phyloP scores from a whole-genome alignment of 2,888 invertebrate species.

The Drosophila parthenogenetica region DNA sequence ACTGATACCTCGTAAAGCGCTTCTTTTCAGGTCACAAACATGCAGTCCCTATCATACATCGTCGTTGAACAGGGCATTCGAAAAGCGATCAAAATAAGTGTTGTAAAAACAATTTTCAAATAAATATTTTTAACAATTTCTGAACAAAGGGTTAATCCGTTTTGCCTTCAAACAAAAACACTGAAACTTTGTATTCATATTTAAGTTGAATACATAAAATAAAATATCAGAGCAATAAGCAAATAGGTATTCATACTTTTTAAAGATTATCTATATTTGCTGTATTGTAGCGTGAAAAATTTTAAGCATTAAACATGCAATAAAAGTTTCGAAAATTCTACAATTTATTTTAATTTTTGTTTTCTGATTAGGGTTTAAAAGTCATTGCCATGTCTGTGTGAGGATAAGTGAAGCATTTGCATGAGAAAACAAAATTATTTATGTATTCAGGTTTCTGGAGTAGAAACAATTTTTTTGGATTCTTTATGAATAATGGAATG shows the following conservation, averaged over 20 bases:
- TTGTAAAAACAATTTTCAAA: slow-evolving; percentile 4
- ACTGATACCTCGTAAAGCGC: not conserved
- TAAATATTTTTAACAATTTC: not conserved
- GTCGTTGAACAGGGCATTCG: not conserved
- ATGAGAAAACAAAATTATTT: slow-evolving; percentile 10
- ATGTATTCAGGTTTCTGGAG: slow-evolving; percentile 46
- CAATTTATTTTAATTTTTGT: slow-evolving; percentile 17
- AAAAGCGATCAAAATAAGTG: slow-evolving; percentile 1
- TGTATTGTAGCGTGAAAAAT: slow-evolving; percentile 12
- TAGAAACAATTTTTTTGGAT: slow-evolving; percentile 26
- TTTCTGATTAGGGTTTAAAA: slow-evolving; percentile 21
- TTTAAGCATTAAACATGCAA: slow-evolving; percentile 9
- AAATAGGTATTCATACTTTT: slow-evolving; percentile 31
- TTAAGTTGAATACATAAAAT: not conserved
- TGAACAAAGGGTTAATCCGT: slow-evolving; percentile 19
- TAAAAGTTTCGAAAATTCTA: slow-evolving; percentile 14
- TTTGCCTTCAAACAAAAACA: slow-evolving; percentile 22
- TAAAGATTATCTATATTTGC: slow-evolving; percentile 14
- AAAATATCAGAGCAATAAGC: slow-evolving; percentile 18
- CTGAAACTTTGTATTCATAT: slow-evolving; percentile 13
- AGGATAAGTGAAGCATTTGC: slow-evolving; percentile 36
- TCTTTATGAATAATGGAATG: not conserved
- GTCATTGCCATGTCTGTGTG: slow-evolving; percentile 36
- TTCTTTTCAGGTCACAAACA: no score
- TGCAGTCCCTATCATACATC: not conserved